Conservation (phyloP, 2,888 invertebrate species). For the Pristionchus maxplancki region DNA sequence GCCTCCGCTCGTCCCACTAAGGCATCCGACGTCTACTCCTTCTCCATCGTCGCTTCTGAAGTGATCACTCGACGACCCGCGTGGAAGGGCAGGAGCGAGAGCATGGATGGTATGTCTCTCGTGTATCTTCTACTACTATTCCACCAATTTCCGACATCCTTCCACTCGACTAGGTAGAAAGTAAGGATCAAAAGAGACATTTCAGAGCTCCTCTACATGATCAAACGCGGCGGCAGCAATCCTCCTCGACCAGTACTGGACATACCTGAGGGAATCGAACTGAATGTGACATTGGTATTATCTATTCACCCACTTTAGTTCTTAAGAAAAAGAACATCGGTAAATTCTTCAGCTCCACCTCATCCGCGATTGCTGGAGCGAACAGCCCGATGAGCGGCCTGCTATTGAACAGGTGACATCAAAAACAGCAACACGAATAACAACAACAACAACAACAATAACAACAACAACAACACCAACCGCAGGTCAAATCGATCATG, state of each 20-base stretch:
- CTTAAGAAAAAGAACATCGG: too few species aligned
- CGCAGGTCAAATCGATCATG: slow-evolving; percentile 56
- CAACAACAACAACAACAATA: background rate
- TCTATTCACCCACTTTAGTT: too few species aligned
- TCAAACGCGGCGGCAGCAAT: slow-evolving; percentile 21
- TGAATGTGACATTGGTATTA: slow-evolving; percentile 41
- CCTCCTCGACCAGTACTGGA: slow-evolving; percentile 18
- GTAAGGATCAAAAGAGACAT: background rate
- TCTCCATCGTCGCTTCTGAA: slow-evolving; percentile 48
- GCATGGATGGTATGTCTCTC: slow-evolving; percentile 41
- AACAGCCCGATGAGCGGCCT: slow-evolving; percentile 11
- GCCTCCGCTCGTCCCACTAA: background rate
- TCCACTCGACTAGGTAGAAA: too few species aligned
- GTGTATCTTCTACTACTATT: background rate
- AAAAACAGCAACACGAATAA: too few species aligned
- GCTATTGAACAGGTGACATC: slow-evolving; percentile 8
- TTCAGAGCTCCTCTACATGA: slow-evolving; percentile 47
- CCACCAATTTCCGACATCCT: background rate
- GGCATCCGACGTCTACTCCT: slow-evolving; percentile 41
- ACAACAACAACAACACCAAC: background rate
- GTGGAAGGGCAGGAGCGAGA: background rate
- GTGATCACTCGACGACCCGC: slow-evolving; percentile 23
- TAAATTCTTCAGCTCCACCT: slow-evolving; percentile 28
- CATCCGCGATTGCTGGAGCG: slow-evolving; percentile 51
- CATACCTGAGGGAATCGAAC: slow-evolving; percentile 39